Evolutionary conservation across 2,797 vertebrate species (phyloP).

Genomic region (Malacoraja senta): DNA sequence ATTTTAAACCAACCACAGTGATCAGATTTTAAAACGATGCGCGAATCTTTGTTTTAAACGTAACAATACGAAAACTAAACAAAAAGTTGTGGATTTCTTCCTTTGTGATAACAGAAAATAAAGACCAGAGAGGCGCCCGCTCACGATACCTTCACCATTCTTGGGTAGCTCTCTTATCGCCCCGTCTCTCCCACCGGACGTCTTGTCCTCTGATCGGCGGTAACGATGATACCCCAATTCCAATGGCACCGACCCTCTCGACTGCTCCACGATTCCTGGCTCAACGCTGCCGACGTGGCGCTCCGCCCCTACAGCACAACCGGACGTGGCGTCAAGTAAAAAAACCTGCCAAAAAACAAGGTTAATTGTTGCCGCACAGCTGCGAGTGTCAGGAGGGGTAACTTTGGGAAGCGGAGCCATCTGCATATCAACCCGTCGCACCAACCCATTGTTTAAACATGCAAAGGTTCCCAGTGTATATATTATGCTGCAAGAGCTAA

Average conservation of each 20-base stretch:
- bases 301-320: conserved; percentile 9
- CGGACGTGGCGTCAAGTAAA: conserved; percentile 26
- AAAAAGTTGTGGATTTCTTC: neutral
- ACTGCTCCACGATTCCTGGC: neutral
- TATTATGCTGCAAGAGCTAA: no score
- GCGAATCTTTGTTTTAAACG: neutral
- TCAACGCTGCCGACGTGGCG: conserved; percentile 35
- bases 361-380: neutral
- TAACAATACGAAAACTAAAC: neutral
- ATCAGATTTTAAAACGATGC: neutral
- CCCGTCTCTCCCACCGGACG: neutral
- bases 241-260: neutral
- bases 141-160: conserved; percentile 6
- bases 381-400: neutral
- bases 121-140: neutral
- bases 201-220: neutral
- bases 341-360: neutral
- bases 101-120: neutral
- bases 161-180: neutral
- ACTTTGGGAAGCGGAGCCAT: neutral
- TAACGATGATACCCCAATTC: neutral
- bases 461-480: neutral
- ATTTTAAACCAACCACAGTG: neutral
- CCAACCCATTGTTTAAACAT: neutral
- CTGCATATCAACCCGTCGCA: no score